Conservation (phyloP, 2,113 vertebrate genomes). For the Trogon melanurus region DNA sequence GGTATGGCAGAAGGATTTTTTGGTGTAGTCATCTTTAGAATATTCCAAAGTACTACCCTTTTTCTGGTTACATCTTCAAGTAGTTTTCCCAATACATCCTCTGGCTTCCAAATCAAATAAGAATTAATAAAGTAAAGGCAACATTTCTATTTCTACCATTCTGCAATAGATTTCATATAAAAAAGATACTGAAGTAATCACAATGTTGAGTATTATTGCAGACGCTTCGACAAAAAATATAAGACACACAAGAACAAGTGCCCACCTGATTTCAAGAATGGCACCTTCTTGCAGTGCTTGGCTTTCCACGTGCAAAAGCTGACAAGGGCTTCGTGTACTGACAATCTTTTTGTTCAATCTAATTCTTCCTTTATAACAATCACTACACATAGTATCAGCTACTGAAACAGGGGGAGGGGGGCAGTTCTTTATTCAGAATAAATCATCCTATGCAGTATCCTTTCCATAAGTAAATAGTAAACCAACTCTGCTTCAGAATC, state of each 20-base stretch:
- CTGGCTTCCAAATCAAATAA: neutral
- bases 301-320: neutral
- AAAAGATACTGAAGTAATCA: neutral
- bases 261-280: neutral
- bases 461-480: neutral
- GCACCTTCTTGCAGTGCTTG: neutral
- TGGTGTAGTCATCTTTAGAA: neutral
- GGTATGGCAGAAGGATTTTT: neutral
- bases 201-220: neutral
- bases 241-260: neutral
- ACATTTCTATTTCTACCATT: neutral
- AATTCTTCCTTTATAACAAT: neutral
- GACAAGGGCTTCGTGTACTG: neutral
- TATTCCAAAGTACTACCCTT: neutral
- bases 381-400: neutral
- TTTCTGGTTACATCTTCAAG: neutral
- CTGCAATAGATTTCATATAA: neutral
- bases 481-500: neutral
- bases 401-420: rapidly evolving
- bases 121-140: neutral
- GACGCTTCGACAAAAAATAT: neutral
- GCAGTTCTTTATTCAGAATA: neutral
- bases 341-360: neutral
- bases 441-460: neutral
- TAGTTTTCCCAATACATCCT: neutral